phyloP scores from a whole-genome alignment of 2,888 invertebrate species.

The Scaptodrosophila latifasciaeformis region DNA sequence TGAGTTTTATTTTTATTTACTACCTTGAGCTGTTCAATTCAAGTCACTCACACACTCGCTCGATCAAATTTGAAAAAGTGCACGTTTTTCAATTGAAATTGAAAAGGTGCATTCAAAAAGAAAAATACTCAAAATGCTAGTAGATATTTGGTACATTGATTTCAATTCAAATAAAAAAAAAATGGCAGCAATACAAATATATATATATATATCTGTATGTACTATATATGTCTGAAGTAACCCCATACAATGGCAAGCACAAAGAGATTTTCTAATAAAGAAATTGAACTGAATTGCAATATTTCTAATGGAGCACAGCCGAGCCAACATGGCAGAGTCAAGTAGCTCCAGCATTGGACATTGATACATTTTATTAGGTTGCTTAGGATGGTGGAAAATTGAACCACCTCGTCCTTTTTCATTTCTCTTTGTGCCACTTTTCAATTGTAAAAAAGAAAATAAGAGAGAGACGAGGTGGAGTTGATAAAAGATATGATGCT shows the following conservation, averaged over 20 bases:
- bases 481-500: too few relatives aligned
- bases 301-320: conserved; percentile 49
- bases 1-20: conserved; percentile 40
- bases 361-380: too few relatives aligned
- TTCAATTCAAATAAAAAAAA: too few relatives aligned
- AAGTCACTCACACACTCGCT: conserved; percentile 31
- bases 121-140: too few relatives aligned
- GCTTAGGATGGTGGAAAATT: too few relatives aligned
- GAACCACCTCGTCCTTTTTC: too few relatives aligned
- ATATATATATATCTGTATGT: neutral
- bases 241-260: conserved; percentile 45
- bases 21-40: conserved; percentile 11
- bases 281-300: conserved; percentile 57
- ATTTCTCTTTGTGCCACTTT: too few relatives aligned
- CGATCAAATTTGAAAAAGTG: conserved; percentile 64
- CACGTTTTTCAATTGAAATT: conserved; percentile 48
- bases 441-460: too few relatives aligned
- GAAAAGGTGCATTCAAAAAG: conserved; percentile 22
- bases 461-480: too few relatives aligned
- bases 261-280: conserved; percentile 56
- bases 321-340: too few relatives aligned
- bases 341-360: too few relatives aligned
- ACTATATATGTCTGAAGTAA: neutral
- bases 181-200: neutral
- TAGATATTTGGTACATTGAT: too few relatives aligned